These are phyloP conservation scores for Rhynchotus rufescens DNA, from an alignment of 2,797 vertebrate genomes.

Conservation along the genomic window DNA sequence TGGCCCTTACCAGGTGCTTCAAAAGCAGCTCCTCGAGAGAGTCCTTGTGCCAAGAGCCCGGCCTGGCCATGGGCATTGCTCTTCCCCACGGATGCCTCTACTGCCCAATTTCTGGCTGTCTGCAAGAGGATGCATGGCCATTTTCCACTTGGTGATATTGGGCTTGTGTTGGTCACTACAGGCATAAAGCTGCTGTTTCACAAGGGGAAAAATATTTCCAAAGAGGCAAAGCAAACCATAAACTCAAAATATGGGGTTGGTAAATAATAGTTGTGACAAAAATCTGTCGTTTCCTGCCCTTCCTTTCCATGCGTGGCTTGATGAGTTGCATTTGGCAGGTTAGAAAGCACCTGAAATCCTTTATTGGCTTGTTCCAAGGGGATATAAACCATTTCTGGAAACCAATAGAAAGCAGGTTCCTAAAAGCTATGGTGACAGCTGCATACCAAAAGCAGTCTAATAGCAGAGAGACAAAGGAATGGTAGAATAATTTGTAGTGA, in stretches of 20 bases:
- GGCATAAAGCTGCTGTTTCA: not conserved
- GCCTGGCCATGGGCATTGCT: too few relatives aligned
- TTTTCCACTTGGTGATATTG: not conserved
- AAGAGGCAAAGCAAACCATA: constrained; percentile 8
- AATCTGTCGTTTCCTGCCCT: constrained; percentile 43
- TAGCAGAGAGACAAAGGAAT: constrained; percentile 55
- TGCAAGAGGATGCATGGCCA: rapidly evolving
- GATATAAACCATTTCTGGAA: constrained; percentile 48
- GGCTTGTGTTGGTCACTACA: not conserved
- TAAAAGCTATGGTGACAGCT: constrained; percentile 57
- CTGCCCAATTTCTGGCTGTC: not conserved
- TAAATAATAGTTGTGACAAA: constrained; percentile 31
- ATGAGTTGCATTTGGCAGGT: constrained; percentile 59
- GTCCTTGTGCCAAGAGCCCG: not conserved
- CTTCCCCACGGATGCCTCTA: not conserved
- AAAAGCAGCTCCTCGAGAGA: not conserved
- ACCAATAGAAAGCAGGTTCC: constrained; percentile 13
- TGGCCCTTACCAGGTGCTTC: not conserved
- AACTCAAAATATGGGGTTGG: not conserved
- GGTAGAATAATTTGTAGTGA: constrained; percentile 76
- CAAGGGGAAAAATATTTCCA: not conserved
- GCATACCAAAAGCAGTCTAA: constrained; percentile 48
- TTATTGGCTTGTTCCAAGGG: constrained; percentile 63
- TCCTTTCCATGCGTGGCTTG: constrained; percentile 25
- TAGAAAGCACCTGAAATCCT: constrained; percentile 63